These are phyloP conservation scores for Lepisosteus oculatus DNA, from an alignment of 2,113 vertebrate species.

Conservation along the genomic window DNA sequence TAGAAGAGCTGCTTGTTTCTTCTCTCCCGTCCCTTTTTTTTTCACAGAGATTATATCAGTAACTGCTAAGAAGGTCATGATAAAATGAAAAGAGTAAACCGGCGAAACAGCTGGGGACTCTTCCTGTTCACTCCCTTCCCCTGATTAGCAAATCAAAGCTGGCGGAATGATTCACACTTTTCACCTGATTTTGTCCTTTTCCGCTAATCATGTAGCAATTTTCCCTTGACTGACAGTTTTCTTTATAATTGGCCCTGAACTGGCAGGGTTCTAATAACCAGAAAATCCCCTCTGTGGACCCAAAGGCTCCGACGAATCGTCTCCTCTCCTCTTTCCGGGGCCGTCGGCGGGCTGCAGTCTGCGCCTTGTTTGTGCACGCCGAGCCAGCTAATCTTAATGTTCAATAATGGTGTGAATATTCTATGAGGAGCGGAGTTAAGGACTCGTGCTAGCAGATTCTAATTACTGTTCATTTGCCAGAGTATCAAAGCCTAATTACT, in stretches of 20 bases:
- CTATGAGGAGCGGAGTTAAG: conserved; percentile 90
- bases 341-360: conserved; percentile 77
- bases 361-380: conserved; percentile 80
- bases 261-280: conserved; percentile 99
- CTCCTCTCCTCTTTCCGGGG: conserved; percentile 75
- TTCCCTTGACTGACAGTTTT: conserved; percentile 99
- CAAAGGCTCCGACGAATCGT: conserved; percentile 88
- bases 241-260: conserved; percentile 99
- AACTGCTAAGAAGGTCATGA: conserved; percentile 95
- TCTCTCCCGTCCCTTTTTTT: conserved; percentile 60
- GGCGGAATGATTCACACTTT: conserved; percentile 95
- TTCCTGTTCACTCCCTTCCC: conserved; percentile 81
- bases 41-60: conserved; percentile 82
- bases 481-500: conserved; percentile 99
- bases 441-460: conserved; percentile 93
- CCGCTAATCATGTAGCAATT: conserved; percentile 98
- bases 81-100: conserved; percentile 93
- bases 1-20: conserved; percentile 72
- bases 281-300: conserved; percentile 99
- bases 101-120: conserved; percentile 95
- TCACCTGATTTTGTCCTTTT: conserved; percentile 99
- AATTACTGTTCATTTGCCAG: conserved; percentile 99
- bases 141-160: conserved; percentile 99
- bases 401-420: conserved; percentile 98
- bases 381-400: conserved; percentile 94